Evolutionary conservation across 1,140 invertebrate species (phyloP), one percentile per base, ranked within the genome.

Genomic region (Camponotus floridanus): DNA sequence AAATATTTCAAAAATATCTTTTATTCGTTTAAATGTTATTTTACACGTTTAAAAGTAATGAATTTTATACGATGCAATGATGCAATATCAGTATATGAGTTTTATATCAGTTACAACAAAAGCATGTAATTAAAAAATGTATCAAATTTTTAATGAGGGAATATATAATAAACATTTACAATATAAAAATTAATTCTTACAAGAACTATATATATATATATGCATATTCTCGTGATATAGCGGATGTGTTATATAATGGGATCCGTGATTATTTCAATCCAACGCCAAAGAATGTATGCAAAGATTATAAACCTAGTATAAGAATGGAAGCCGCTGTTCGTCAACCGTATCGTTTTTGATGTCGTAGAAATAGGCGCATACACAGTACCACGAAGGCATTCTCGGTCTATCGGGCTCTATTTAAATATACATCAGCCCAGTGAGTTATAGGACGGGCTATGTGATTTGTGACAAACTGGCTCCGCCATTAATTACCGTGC

Each of bases 401-500:
- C 86, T 76, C 87, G 74, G 84, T 76, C 80, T 91, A 92, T 92
- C 93, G 91, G 86, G 87, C 90, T 93, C 92, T 93, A 94, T 94
- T 94, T 94, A 93, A 94, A 94, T 93, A 92, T 91, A 91, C 91
- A 93, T 93, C 93, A 91, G 90, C 85, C 71, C 74, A 71, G 92
- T 93, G 92, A 94, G 88, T 94, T 94, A 94, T 94, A 93, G 90
- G 92, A 93, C 91, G 90, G 91, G 86, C 88, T 84, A 85, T 88
- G 91, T 94, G 93, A 94, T 94, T 94, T 94, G 93, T 92, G 93
- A 94, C 91, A 93, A 92, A 92, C 93, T 91, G 87, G 90, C 89
- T 87, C 88, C 89, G 78, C 92, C 93, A 94, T 94, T 94, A 94
- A 94, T 94, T 94, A 94, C 89, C 76, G 71, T 70, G 87, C 92